These are phyloP conservation scores for Bactericera cockerelli DNA, from an alignment of 1,140 invertebrate genomes.

Conservation along the genomic window DNA sequence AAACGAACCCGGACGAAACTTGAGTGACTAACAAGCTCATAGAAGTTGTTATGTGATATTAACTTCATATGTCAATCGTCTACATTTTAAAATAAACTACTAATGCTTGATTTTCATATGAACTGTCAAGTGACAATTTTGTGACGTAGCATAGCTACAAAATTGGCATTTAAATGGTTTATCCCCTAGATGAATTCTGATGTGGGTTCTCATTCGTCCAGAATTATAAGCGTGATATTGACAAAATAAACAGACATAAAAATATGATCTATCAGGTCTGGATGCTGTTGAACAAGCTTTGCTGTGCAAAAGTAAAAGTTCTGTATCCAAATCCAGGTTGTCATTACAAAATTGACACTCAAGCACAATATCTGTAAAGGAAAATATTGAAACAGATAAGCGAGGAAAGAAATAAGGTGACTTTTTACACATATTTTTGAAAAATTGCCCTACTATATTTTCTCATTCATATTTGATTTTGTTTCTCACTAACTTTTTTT, in stretches of 20 bases:
- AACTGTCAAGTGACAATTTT: not conserved
- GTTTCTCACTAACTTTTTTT: no score
- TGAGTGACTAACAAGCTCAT: no score
- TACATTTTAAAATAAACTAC: no score
- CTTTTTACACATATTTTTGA: no score
- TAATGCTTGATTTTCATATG: no score
- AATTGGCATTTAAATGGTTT: constrained; percentile 20
- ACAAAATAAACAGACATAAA: not conserved
- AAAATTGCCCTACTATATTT: no score
- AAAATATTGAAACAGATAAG: not conserved
- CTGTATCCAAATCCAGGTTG: not conserved
- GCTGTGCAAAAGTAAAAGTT: not conserved
- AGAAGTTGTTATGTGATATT: no score
- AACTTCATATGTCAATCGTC: no score
- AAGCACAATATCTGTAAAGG: not conserved
- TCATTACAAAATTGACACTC: not conserved
- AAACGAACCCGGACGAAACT: no score
- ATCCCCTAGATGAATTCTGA: constrained; percentile 21
- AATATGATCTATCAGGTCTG: not conserved
- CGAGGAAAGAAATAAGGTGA: not conserved
- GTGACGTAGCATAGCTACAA: not conserved
- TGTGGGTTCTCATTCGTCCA: constrained; percentile 13
- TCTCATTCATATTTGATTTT: no score
- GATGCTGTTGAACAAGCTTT: not conserved
- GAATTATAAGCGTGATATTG: not conserved